Evolutionary conservation across 2,888 invertebrate genomes (phyloP), one percentile per base, ranked within the genome.

Genomic region (Mayetiola destructor): DNA sequence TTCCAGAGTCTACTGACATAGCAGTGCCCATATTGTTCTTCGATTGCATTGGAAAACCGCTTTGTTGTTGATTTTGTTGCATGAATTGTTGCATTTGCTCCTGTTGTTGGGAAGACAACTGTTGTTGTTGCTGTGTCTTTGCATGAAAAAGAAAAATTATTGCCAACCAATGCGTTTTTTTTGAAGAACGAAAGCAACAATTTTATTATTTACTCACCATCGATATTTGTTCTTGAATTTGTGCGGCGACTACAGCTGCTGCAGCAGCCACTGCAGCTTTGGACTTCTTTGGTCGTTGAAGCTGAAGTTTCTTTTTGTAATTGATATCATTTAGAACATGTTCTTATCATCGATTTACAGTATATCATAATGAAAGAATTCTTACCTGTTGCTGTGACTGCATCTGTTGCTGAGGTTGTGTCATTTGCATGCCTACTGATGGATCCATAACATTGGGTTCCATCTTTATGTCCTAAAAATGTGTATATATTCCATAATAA

Each of bases 381-480:
- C n/a, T 61, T 72, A 71, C 21, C 70, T 71, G 10, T 71, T 66
- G 2, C 71, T 68, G 21, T 71, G 65, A 10, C 69, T 68, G 2
- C 68, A 48, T 27, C 8, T 27, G 27, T 27, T 27, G 48, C 16
- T 2, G 27, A n/a, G 48, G 2, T 10, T 20, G 40, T 8, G 27
- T 27, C 23, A n/a, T 66, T 1, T 68, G 65, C 1, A 66, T 67
- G 60, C 68, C 68, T 23, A 73, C 72, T 73, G 73, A 64, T 73
- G 73, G 29, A 73, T 71, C 3, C 73, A 73, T 2, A 72, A 71
- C 0, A 73, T n/a, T n/a, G 83, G 1, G 81, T 82, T 63, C 82
- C 81, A 6, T 81, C 80, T 71, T 80, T 81, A 48, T 48, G 75
- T 68, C 76, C 76, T 64, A 76, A 75, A 66, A 74, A 72, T 2